These are phyloP conservation scores for Ophonus ardosiacus DNA, from an alignment of 2,888 invertebrate species.

Conservation along the genomic window DNA sequence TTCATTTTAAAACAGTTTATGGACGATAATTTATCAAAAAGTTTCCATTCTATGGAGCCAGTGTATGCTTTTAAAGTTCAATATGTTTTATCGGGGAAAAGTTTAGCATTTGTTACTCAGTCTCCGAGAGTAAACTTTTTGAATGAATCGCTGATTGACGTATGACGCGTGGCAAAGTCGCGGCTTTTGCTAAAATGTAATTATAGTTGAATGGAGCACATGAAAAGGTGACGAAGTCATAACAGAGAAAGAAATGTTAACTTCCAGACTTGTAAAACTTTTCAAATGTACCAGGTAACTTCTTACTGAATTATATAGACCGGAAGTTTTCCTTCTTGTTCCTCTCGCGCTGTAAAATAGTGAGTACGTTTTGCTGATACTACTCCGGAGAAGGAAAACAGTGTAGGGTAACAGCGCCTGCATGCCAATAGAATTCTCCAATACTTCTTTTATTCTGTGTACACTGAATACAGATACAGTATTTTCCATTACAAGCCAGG, in stretches of 20 bases:
- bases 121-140: slow-evolving; percentile 39
- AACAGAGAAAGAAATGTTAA: slow-evolving; percentile 53
- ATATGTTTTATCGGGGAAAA: slow-evolving; percentile 39
- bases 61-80: slow-evolving; percentile 45
- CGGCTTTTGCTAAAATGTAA: slow-evolving; percentile 53
- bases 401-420: not conserved
- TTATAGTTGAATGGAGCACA: slow-evolving; percentile 58
- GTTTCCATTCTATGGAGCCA: slow-evolving; percentile 8
- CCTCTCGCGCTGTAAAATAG: slow-evolving; percentile 52
- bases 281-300: slow-evolving; percentile 63
- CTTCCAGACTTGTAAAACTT: slow-evolving; percentile 57
- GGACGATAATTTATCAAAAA: slow-evolving; percentile 41
- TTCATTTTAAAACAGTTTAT: slow-evolving; percentile 14
- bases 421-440: not conserved
- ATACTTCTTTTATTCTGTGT: no score
- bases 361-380: slow-evolving; percentile 26
- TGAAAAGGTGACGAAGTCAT: slow-evolving; percentile 62
- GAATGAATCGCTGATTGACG: slow-evolving; percentile 60
- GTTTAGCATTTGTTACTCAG: slow-evolving; percentile 42
- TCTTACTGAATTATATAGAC: slow-evolving; percentile 61
- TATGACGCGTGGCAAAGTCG: slow-evolving; percentile 43
- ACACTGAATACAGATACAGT: no score
- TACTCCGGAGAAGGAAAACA: not conserved
- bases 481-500: no score
- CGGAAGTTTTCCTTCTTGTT: slow-evolving; percentile 56